Evolutionary conservation across 2,888 invertebrate genomes (phyloP), one percentile per base, ranked within the genome.

Genomic region (Digitonthophagus gazella): DNA sequence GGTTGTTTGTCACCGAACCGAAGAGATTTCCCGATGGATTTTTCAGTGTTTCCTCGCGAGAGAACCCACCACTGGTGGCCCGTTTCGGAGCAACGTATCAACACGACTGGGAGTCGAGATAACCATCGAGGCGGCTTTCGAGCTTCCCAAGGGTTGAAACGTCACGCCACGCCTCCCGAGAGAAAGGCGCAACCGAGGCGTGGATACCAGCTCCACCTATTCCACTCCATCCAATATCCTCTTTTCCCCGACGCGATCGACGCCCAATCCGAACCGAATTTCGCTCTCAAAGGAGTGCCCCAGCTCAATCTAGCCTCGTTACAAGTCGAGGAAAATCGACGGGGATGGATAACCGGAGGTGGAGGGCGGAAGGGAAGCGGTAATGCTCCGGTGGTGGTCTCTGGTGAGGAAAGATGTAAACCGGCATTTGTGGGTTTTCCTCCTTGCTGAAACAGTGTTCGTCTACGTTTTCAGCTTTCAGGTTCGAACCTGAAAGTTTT

Each of bases 131-230:
- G 73, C 76, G 76, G 76, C 74, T 65, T 67, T 73, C 73, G 76
- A 76, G 77, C 79, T 76, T 82, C 78, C 78, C 75, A 78, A 77
- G 79, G 77, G 74, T 75, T 78, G 78, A 77, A 78, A 75, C 75
- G 76, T 72, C 75, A 72, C 78, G 79, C 84, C 85, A 86, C 78
- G 77, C 80, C 78, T 75, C 80, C 85, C 84, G 84, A 86, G 80
- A 79, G 71, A 79, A 77, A 76, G 78, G 75, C 75, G 71, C 73
- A 68, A 66, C 69, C 69, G 75, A 71, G 71, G 72, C 72, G 69
- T 69, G 71, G 73, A 80, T 81, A 81, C 81, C 81, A 11, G 18
- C 18, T n/a, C 61, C 18, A 8, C 61, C 64, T 22, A 11, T n/a
- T 8, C 22, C n/a, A 0, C 3, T 14, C 20, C 44, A 55, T 18